phyloP scores from a whole-genome alignment of 2,797 vertebrate species.

The Chaetophractus vellerosus region DNA sequence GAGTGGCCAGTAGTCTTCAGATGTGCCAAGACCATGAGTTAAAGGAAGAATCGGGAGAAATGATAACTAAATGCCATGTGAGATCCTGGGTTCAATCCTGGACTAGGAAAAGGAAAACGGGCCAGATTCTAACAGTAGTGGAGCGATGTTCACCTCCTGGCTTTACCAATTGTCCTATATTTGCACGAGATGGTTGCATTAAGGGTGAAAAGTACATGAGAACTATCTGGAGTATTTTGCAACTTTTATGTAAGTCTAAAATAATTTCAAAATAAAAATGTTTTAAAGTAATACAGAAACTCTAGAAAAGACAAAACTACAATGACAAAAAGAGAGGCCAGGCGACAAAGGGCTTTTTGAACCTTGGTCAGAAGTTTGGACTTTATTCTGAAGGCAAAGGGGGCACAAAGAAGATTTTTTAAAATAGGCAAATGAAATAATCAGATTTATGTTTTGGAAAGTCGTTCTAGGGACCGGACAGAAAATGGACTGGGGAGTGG shows the following conservation, averaged over 20 bases:
- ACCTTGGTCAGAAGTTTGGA: background rate
- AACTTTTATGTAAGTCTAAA: background rate
- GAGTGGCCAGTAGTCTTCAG: background rate
- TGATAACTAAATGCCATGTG: background rate
- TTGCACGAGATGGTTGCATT: too few relatives aligned
- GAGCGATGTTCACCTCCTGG: rapidly evolving
- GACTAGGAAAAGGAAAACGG: background rate
- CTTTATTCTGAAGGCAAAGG: background rate
- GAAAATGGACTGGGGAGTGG: too few relatives aligned
- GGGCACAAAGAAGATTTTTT: background rate
- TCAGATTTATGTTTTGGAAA: background rate
- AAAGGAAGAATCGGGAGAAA: background rate
- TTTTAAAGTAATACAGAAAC: background rate
- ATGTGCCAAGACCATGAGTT: background rate
- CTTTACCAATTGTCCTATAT: background rate
- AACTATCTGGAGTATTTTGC: background rate
- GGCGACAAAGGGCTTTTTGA: background rate
- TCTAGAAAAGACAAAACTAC: background rate
- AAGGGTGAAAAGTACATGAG: background rate
- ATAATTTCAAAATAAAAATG: background rate
- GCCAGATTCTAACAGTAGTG: background rate
- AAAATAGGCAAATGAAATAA: background rate
- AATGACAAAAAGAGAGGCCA: background rate
- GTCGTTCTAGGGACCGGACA: background rate
- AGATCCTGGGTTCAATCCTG: background rate